Conservation (phyloP, 2,113 vertebrate species). For the Datnioides undecimradiatus region DNA sequence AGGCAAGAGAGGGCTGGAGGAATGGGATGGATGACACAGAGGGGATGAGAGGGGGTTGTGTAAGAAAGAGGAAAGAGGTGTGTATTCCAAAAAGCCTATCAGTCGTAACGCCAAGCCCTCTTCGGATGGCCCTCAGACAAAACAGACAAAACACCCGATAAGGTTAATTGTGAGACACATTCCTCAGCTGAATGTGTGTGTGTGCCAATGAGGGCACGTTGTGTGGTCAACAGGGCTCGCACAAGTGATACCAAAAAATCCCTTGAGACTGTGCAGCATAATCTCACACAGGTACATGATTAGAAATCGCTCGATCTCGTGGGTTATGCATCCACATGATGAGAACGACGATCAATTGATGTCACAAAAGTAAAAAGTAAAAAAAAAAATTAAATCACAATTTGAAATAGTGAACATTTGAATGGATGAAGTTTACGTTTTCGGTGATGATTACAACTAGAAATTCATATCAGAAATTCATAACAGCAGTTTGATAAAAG, state of each 20-base stretch:
- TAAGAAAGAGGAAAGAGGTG: slow-evolving; percentile 36
- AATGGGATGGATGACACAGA: background rate
- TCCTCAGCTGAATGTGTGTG: slow-evolving; percentile 73
- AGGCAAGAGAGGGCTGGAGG: background rate
- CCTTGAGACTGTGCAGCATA: slow-evolving; percentile 5
- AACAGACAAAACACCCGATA: slow-evolving; percentile 84
- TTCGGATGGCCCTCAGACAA: slow-evolving; percentile 81
- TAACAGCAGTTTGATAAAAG: background rate
- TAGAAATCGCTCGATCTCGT: too few relatives aligned
- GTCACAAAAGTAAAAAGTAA: background rate
- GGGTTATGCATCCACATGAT: background rate
- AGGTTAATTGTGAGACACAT: slow-evolving; percentile 75
- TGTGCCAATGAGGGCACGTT: slow-evolving; percentile 68
- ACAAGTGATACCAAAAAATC: slow-evolving; percentile 53
- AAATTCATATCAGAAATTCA: background rate
- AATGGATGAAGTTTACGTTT: background rate
- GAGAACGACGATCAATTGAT: background rate
- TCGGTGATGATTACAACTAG: background rate
- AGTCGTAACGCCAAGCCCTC: slow-evolving; percentile 64
- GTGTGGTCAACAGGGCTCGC: slow-evolving; percentile 69
- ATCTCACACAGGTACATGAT: slow-evolving; percentile 10
- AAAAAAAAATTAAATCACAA: too few relatives aligned
- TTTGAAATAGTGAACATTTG: too few relatives aligned
- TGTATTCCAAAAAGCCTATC: slow-evolving; percentile 66
- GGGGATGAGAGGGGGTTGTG: slow-evolving; percentile 36